These are phyloP conservation scores for Cochlearius cochlearius DNA, from an alignment of 2,113 vertebrate genomes.

Conservation along the genomic window DNA sequence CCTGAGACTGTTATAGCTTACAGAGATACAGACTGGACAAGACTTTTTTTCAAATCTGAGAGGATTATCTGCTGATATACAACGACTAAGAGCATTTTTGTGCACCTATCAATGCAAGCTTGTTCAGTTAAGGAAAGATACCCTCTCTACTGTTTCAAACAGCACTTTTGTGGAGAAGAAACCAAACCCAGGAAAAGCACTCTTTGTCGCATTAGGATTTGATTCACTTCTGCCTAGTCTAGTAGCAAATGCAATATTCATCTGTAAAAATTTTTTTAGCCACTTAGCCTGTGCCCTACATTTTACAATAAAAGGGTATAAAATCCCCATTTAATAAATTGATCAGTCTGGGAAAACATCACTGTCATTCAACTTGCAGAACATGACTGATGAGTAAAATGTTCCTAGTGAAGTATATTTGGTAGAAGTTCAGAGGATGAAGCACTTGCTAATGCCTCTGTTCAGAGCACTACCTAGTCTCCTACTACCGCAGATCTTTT, in stretches of 20 bases:
- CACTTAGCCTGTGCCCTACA: not conserved
- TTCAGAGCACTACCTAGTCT: not conserved
- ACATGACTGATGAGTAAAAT: not conserved
- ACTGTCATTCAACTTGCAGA: not conserved
- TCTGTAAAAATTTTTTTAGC: not conserved
- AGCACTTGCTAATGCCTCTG: not conserved
- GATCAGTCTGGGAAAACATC: not conserved
- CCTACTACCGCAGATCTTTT: not conserved
- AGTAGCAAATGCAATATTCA: not conserved
- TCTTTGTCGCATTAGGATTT: not conserved
- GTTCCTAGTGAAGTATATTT: not conserved
- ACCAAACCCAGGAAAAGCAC: not conserved
- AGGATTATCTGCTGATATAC: not conserved
- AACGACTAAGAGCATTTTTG: not conserved
- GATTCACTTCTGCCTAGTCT: not conserved
- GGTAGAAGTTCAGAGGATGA: not conserved
- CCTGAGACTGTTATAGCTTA: not conserved
- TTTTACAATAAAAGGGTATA: not conserved
- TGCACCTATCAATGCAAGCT: not conserved
- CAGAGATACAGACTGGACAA: not conserved
- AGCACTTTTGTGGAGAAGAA: not conserved
- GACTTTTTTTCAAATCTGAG: not conserved
- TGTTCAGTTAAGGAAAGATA: not conserved
- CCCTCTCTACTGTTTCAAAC: not conserved
- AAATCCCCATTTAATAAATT: not conserved